Evolutionary conservation across 2,113 vertebrate species (phyloP), one percentile per base, ranked within the genome.

Genomic region (Sinocyclocheilus rhinocerous): DNA sequence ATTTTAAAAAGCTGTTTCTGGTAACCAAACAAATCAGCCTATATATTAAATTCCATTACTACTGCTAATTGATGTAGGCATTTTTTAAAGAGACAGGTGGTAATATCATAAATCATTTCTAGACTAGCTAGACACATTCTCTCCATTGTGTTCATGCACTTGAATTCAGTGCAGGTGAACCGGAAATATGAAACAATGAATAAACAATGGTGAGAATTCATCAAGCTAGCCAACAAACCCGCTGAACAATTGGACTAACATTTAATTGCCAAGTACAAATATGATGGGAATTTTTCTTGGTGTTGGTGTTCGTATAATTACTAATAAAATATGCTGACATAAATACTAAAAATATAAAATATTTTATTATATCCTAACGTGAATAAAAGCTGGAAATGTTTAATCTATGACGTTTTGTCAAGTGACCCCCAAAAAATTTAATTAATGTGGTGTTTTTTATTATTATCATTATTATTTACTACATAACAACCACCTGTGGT

Each of bases 171-270:
- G 20, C 4, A 33, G 50, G 5, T 22, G 26, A 26, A 52, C 15
- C 16, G 50, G 50, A 57, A 78, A 78, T 12, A 22, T 42, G 36
- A 72, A 72, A 72, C 69, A 42, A 42, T 73, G 29, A 78, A 59
- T 42, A 80, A 15, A 80, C 77, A 80, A 80, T 80, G 76, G 55
- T 4, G 76, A n/a, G 77, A 63, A 61, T 80, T 61, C 36, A 24
- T 80, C 29, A 20, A 50, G 22, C 76, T n/a, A n/a, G 36, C 33
- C 55, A 59, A 79, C 52, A 79, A 55, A 61, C 20, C 59, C 20
- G 0, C 52, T 24, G 77, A 61, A 79, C 33, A 61, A 61, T 20
- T 42, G 11, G 12, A 61, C 33, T 42, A 24, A n/a, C n/a, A 12
- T 22, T 13, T 15, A 61, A 24, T 63, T 4, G 12, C 6, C 33